Evolutionary conservation across 2,113 vertebrate genomes (phyloP), one percentile per base, ranked within the genome.

Genomic region (Camelus dromedarius): DNA sequence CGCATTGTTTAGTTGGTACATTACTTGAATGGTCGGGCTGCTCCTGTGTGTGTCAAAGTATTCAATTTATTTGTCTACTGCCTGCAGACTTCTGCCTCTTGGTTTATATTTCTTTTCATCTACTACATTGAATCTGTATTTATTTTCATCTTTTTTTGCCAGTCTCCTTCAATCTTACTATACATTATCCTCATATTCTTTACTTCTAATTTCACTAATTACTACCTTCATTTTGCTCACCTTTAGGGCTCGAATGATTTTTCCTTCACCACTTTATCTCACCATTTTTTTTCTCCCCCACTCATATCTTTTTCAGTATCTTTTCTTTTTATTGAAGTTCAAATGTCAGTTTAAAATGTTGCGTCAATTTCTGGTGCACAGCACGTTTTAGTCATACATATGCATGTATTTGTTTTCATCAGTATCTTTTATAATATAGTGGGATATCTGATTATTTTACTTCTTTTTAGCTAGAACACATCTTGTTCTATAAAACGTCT

Each of bases 61-160:
- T 69, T 83, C 69, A 69, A 19, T 64, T 64, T 42, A 62, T 83
- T 89, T 62, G 66, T 64, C 35, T 50, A 64, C 60, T 70, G 26
- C 38, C 28, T 92, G 4, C 3, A 83, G 75, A 64, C 0, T 10
- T 81, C 20, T 88, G 76, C 24, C 14, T 81, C 89, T 95, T 52
- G 46, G 30, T 73, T 58, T 87, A 32, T 75, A 50, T 62, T 69
- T 87, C 22, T 64, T 94, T 77, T 79, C 4, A 48, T 56, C 81
- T 79, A 8, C 20, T 56, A 32, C 22, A 52, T 38, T 42, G 86
- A 60, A 12, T 60, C 50, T 85, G 19, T 62, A 85, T 76, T 81
- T 79, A 12, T 89, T 95, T 75, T 50, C 32, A 38, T 38, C n/a
- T 88, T 67, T 70, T 84, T 70, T 84, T 52, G n/a, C 69, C 50